These are phyloP conservation scores for Pantherophis alleghaniensis DNA, from an alignment of 2,797 vertebrate genomes.

Conservation along the genomic window DNA sequence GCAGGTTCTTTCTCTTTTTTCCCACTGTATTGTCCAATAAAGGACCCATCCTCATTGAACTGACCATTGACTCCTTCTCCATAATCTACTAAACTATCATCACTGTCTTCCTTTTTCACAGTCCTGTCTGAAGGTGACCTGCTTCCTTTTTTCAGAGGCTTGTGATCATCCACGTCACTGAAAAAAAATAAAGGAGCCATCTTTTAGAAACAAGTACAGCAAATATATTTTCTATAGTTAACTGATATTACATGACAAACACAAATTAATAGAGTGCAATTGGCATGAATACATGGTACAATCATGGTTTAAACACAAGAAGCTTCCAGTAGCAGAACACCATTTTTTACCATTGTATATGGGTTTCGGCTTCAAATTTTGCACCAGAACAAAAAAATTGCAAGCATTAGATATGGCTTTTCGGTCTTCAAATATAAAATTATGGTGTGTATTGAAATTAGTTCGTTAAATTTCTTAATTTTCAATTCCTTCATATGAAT, in stretches of 20 bases:
- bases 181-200: conserved; percentile 64
- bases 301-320: conserved; percentile 68
- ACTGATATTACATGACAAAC: conserved; percentile 44
- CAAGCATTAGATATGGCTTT: conserved; percentile 64
- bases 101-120: conserved; percentile 95
- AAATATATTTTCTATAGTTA: neutral
- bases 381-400: conserved; percentile 61
- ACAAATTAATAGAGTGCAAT: conserved; percentile 51
- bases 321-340: conserved; percentile 52
- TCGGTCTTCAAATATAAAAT: conserved; percentile 58
- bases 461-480: conserved; percentile 71
- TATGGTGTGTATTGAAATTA: conserved; percentile 66
- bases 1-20: conserved; percentile 90
- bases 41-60: conserved; percentile 98
- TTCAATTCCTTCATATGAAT: conserved; percentile 70
- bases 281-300: conserved; percentile 63
- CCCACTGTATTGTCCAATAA: conserved; percentile 98
- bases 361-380: conserved; percentile 53
- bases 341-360: conserved; percentile 34
- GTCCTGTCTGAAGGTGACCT: conserved; percentile 94
- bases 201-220: conserved; percentile 19
- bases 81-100: conserved; percentile 99
- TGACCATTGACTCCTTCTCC: conserved; percentile 96
- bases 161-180: conserved; percentile 98
- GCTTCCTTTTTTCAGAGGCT: conserved; percentile 96